phyloP scores from a whole-genome alignment of 2,888 invertebrate species.

The Pandemis heparana region DNA sequence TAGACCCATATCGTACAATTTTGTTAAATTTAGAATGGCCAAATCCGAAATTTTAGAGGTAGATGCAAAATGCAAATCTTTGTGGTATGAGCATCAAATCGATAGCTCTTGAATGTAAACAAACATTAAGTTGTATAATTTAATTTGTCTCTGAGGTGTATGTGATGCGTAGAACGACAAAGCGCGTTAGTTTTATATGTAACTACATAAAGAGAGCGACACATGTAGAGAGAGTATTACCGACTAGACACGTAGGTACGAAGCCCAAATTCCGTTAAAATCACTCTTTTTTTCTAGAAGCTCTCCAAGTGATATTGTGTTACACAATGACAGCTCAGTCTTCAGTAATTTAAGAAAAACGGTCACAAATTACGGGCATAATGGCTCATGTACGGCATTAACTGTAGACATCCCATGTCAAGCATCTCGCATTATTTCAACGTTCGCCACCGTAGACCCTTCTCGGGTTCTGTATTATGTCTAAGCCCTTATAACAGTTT shows the following conservation, averaged over 20 bases:
- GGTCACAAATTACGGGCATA: slow-evolving; percentile 16
- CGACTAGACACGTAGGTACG: background rate
- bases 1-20: background rate
- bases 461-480: slow-evolving; percentile 9
- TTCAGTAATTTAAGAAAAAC: slow-evolving; percentile 30
- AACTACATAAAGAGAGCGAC: too few relatives aligned
- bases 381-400: slow-evolving; percentile 32
- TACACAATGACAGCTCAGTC: slow-evolving; percentile 12
- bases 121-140: too few relatives aligned
- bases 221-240: background rate
- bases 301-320: slow-evolving; percentile 14
- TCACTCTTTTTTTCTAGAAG: background rate
- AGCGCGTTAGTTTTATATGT: background rate
- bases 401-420: slow-evolving; percentile 25
- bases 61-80: too few relatives aligned
- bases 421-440: slow-evolving; percentile 38
- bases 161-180: background rate
- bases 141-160: too few relatives aligned
- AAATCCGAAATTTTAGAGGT: background rate
- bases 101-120: too few relatives aligned
- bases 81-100: too few relatives aligned
- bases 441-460: slow-evolving; percentile 18
- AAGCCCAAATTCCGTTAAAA: background rate
- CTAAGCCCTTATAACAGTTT: background rate
- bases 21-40: background rate